These are phyloP conservation scores for Oceanites oceanicus DNA, from an alignment of 2,113 vertebrate genomes.

Conservation along the genomic window DNA sequence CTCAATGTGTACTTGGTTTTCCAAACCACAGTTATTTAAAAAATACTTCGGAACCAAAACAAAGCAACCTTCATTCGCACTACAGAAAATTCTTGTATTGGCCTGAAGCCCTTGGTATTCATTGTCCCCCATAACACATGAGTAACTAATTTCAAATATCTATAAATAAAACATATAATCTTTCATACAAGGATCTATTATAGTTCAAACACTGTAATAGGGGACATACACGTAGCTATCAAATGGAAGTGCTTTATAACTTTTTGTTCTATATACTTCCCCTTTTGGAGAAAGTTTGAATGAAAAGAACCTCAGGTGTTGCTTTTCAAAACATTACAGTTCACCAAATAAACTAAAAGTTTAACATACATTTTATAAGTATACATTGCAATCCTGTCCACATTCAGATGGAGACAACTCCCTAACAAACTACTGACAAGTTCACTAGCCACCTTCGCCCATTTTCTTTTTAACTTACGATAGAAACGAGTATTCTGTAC, in stretches of 20 bases:
- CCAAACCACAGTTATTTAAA: conserved; percentile 28
- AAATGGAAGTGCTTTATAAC: neutral
- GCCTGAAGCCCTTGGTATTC: neutral
- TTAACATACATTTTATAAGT: neutral
- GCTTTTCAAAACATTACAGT: neutral
- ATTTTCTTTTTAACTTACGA: neutral
- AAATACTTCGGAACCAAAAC: neutral
- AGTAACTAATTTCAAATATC: conserved; percentile 2
- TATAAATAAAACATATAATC: neutral
- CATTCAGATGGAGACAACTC: neutral
- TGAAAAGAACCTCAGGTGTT: neutral
- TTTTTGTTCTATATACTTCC: neutral
- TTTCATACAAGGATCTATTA: neutral
- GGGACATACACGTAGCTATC: neutral
- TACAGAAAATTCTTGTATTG: neutral
- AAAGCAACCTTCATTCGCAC: neutral
- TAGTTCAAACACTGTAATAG: neutral
- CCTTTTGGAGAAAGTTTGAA: neutral
- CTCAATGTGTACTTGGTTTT: neutral
- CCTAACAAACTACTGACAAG: neutral
- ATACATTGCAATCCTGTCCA: neutral
- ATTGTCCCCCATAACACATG: neutral
- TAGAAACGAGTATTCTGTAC: neutral
- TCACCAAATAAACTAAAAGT: neutral
- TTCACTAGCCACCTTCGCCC: neutral